Percentiles rank a stretch among this genome's conserved stretches.
Conservation (phyloP, 2,113 vertebrate species). For the Ginglymostoma cirratum region DNA sequence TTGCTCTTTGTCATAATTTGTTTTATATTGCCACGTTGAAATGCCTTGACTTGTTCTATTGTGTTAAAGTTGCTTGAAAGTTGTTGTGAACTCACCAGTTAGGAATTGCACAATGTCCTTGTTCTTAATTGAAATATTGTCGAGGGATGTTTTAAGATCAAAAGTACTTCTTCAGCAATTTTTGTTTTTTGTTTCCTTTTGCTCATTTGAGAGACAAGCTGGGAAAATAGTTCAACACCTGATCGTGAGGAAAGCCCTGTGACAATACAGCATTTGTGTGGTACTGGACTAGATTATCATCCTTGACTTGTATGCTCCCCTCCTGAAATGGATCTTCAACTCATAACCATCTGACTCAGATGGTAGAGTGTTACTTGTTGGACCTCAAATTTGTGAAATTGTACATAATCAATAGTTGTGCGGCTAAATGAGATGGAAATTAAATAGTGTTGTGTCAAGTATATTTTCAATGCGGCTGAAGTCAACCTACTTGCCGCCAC, state of each 20-base stretch:
- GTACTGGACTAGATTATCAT: background rate
- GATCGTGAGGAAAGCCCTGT: background rate
- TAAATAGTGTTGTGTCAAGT: background rate
- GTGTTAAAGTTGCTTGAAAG: background rate
- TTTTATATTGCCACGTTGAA: background rate
- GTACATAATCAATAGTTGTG: background rate
- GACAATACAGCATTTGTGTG: background rate
- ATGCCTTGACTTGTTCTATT: background rate
- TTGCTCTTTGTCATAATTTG: background rate
- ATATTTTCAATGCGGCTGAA: background rate
- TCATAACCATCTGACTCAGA: background rate
- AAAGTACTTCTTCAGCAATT: too few species aligned
- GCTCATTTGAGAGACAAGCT: background rate
- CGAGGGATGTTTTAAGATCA: background rate
- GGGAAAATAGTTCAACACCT: background rate
- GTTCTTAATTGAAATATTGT: background rate
- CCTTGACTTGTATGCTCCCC: background rate
- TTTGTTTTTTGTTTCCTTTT: background rate
- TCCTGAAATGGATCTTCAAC: background rate
- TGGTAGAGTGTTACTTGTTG: background rate
- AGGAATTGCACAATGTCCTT: background rate
- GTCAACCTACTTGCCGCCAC: background rate
- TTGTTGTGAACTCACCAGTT: background rate
- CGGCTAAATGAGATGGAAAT: background rate
- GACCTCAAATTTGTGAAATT: background rate